These are phyloP conservation scores for Meteorus colon DNA, from an alignment of 2,888 invertebrate genomes.

Conservation along the genomic window DNA sequence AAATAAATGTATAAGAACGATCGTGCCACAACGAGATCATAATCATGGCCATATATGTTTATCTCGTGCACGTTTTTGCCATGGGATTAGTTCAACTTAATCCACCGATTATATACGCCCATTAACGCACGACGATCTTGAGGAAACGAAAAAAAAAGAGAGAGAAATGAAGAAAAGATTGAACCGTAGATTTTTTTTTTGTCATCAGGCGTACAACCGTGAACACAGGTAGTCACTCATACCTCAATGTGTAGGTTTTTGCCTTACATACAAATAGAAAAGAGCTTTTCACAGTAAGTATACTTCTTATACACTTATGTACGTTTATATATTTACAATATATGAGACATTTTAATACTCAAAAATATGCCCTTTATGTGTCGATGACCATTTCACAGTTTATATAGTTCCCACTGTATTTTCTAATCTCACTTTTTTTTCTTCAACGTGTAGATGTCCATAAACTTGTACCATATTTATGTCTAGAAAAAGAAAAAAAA, in stretches of 20 bases:
- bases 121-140: constrained; percentile 58
- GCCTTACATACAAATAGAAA: background rate
- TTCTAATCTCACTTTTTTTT: background rate
- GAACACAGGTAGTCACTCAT: constrained; percentile 1
- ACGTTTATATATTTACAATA: background rate
- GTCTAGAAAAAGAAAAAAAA: background rate
- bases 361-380: constrained; percentile 72
- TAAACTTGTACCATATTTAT: background rate
- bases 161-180: constrained; percentile 7
- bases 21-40: constrained; percentile 1
- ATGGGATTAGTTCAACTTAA: constrained; percentile 63
- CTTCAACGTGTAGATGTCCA: background rate
- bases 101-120: constrained; percentile 68
- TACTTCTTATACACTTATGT: no score
- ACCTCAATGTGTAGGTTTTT: background rate
- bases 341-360: constrained; percentile 59
- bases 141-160: constrained; percentile 30
- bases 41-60: constrained; percentile 13
- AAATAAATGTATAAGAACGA: background rate
- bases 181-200: constrained; percentile 5
- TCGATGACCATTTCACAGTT: constrained; percentile 69
- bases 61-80: constrained; percentile 59
- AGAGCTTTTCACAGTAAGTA: constrained; percentile 8
- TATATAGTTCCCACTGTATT: background rate
- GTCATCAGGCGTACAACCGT: background rate